Conservation (phyloP, 2,888 invertebrate genomes). For the Barypeithes pellucidus region DNA sequence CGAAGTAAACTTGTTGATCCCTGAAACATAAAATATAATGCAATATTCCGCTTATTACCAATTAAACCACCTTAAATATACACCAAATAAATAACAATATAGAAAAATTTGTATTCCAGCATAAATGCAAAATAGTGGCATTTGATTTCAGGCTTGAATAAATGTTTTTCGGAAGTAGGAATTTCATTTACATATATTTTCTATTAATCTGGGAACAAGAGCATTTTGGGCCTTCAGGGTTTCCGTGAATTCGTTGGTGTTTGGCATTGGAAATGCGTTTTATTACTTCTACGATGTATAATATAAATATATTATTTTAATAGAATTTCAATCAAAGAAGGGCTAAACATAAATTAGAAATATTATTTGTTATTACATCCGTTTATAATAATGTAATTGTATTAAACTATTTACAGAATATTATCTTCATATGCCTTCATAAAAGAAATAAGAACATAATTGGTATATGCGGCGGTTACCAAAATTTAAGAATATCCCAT, state of each 20-base stretch:
- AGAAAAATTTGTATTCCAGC: neutral
- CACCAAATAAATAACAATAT: neutral
- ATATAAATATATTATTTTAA: conserved; percentile 1
- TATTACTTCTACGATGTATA: neutral
- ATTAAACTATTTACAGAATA: too few relatives aligned
- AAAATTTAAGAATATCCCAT: too few relatives aligned
- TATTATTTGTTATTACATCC: too few relatives aligned
- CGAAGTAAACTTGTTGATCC: too few relatives aligned
- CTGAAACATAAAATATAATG: too few relatives aligned
- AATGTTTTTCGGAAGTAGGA: conserved; percentile 9
- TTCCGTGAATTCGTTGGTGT: neutral
- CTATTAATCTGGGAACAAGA: conserved; percentile 3
- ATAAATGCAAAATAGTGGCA: conserved; percentile 8
- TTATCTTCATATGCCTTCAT: too few relatives aligned
- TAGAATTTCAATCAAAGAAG: neutral
- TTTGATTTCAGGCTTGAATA: conserved; percentile 7
- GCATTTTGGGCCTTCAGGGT: conserved; percentile 1
- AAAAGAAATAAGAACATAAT: too few relatives aligned
- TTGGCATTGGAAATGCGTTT: conserved; percentile 4
- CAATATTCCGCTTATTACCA: neutral
- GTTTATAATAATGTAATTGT: too few relatives aligned
- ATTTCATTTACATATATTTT: conserved; percentile 17
- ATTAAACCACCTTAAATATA: neutral
- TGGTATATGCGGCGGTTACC: too few relatives aligned
- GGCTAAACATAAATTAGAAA: too few relatives aligned